Evolutionary conservation across 2,888 invertebrate genomes (phyloP), one percentile per base, ranked within the genome.

Genomic region (Drosophila macrospina): DNA sequence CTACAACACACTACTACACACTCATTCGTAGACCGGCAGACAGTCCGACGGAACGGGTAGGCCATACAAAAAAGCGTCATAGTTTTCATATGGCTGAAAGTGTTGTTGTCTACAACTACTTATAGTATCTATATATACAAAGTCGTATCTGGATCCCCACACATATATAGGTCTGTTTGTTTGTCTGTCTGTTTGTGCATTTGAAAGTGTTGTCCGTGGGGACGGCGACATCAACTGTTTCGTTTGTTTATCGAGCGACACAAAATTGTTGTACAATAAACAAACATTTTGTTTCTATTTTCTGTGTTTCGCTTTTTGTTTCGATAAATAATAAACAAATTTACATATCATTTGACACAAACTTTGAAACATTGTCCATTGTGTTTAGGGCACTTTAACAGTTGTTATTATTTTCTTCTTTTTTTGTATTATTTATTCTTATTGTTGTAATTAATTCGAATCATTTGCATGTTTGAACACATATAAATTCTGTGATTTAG

Each of bases 161-260:
- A n/a, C n/a, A 24, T 20, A n/a, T 34, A 20, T 20, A 20, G 2
- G 20, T 28, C 8, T 34, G 8, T 42, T 4, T 47, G 50, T 26
- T 42, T 59, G 30, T 48, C 26, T 81, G 62, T 45, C 26, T 81
- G 62, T 45, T 54, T 67, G 75, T 60, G 52, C 51, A 55, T 62
- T 62, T 57, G 63, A 64, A 65, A 44, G 52, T 83, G 67, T 55
- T 85, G 54, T 77, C 71, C 68, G 55, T 73, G 78, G 82, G 88
- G 72, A 65, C 69, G 82, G 55, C 61, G 61, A 71, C 70, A 59
- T 65, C 78, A 61, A 69, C 74, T 62, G 47, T 37, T 62, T 47
- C 56, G 69, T 73, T 83, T 85, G 89, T 89, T 89, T 88, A 79
- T 74, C 80, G 68, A 72, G 78, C 86, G 86, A 86, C 85, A 86